Evolutionary conservation across 2,888 invertebrate species (phyloP), one percentile per base, ranked within the genome.

Genomic region (Spodoptera littoralis): DNA sequence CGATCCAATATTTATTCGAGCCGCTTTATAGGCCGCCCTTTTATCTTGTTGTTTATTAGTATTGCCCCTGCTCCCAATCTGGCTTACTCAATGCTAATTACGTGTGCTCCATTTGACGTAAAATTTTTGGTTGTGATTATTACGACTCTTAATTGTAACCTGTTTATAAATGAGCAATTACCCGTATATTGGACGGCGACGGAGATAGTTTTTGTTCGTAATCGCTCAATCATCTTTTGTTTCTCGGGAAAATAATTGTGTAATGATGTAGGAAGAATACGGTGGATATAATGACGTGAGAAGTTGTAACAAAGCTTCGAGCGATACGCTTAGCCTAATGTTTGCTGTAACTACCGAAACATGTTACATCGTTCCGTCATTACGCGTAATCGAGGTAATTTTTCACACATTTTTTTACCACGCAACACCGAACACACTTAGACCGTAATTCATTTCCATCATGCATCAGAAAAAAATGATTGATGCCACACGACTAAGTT

Each of bases 351-450:
- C 88, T 86, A 85, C 86, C 87, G 84, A 89, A 89, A 83, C 84
- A 76, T 72, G 81, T 81, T 80, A 86, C 88, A 85, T 88, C 88
- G 84, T 86, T 86, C 82, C 84, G 81, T 87, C 89, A 89, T 92
- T 91, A 92, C 81, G 80, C 79, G 84, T 91, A 90, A 91, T 90
- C 85, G 89, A 83, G 82, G 90, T 84, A 88, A 92, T 92, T 90
- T 92, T 92, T 92, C 91, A 90, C 90, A 89, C 89, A 88, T 89
- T 91, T 91, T 92, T 92, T 91, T 87, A 89, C 87, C 85, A 88
- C 87, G 85, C 85, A 82, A 87, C 83, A 84, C 81, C 80, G 85
- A 83, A 79, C 86, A 85, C 87, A 87, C 87, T 90, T 87, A 86
- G 82, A 84, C 79, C 83, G 83, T 89, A 82, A 84, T 83, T 91